phyloP scores from a whole-genome alignment of 2,888 invertebrate species.

The Eupsilia transversa region DNA sequence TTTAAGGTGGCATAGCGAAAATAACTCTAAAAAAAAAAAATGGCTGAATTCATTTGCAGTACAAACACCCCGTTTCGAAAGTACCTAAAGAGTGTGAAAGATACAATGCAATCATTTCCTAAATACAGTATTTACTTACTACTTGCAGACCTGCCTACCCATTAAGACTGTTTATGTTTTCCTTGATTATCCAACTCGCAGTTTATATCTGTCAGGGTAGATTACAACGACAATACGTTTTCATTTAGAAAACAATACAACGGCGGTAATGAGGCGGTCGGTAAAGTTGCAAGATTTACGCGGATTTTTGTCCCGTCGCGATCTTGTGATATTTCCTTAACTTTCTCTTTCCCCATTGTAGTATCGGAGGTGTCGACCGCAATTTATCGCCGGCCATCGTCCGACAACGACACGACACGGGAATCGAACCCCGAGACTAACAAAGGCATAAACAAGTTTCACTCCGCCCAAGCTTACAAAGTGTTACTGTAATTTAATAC shows the following conservation, averaged over 20 bases:
- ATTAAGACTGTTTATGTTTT: constrained; percentile 62
- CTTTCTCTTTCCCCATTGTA: constrained; percentile 88
- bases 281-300: constrained; percentile 68
- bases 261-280: constrained; percentile 60
- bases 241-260: constrained; percentile 69
- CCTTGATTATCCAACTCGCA: constrained; percentile 54
- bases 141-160: constrained; percentile 32
- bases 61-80: constrained; percentile 28
- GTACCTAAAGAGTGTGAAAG: constrained; percentile 53
- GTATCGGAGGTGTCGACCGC: constrained; percentile 84
- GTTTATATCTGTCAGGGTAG: constrained; percentile 51
- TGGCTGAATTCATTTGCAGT: background rate
- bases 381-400: constrained; percentile 86
- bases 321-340: constrained; percentile 81
- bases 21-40: constrained; percentile 21
- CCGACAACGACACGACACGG: constrained; percentile 82
- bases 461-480: constrained; percentile 67
- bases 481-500: constrained; percentile 65
- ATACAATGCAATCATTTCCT: constrained; percentile 44
- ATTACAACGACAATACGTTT: constrained; percentile 62
- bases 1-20: constrained; percentile 34
- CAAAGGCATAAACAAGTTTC: constrained; percentile 77
- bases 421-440: constrained; percentile 81
- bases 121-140: constrained; percentile 50
- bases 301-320: constrained; percentile 76